A percentile compares a stretch with the other conserved stretches of the same genome.
Evolutionary conservation across 2,797 vertebrate genomes (phyloP).

Genomic region (Liparis tanakae): DNA sequence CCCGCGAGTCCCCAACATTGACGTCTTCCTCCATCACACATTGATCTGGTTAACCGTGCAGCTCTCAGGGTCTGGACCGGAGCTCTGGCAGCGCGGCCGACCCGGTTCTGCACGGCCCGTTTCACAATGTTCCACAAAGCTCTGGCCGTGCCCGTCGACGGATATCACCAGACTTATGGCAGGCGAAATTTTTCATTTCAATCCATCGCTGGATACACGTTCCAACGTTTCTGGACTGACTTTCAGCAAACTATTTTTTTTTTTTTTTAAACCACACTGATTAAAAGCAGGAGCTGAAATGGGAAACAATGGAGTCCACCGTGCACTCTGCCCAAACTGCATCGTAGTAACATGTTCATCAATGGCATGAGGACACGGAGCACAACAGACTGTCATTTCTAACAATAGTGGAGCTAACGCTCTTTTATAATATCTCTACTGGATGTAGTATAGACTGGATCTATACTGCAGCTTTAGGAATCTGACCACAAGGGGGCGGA

Average conservation of each 20-base stretch:
- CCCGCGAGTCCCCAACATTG: slow-evolving; percentile 33
- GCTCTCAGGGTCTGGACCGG: slow-evolving; percentile 51
- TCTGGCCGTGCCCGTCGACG: slow-evolving; percentile 33
- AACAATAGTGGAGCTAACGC: not conserved
- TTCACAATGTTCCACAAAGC: slow-evolving; percentile 63
- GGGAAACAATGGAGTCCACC: slow-evolving; percentile 3
- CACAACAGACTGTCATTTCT: not conserved
- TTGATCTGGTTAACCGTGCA: slow-evolving; percentile 56
- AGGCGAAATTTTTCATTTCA: slow-evolving; percentile 51
- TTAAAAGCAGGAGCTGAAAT: slow-evolving; percentile 16
- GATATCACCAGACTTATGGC: slow-evolving; percentile 57
- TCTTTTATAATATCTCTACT: not conserved
- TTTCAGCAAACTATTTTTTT: slow-evolving; percentile 17
- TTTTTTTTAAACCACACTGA: slow-evolving; percentile 7
- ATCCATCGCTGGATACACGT: slow-evolving; percentile 54
- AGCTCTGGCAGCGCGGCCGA: slow-evolving; percentile 50
- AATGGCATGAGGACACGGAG: not conserved
- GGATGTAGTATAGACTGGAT: too few species aligned
- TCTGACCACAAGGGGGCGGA: too few species aligned
- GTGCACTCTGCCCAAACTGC: not conserved
- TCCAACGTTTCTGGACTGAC: slow-evolving; percentile 37
- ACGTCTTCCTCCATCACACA: slow-evolving; percentile 48
- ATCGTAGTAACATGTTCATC: slow-evolving; percentile 18
- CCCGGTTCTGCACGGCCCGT: slow-evolving; percentile 15
- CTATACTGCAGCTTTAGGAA: too few species aligned